Conservation (phyloP, 2,797 vertebrate species). For the Cyprinella venusta region DNA sequence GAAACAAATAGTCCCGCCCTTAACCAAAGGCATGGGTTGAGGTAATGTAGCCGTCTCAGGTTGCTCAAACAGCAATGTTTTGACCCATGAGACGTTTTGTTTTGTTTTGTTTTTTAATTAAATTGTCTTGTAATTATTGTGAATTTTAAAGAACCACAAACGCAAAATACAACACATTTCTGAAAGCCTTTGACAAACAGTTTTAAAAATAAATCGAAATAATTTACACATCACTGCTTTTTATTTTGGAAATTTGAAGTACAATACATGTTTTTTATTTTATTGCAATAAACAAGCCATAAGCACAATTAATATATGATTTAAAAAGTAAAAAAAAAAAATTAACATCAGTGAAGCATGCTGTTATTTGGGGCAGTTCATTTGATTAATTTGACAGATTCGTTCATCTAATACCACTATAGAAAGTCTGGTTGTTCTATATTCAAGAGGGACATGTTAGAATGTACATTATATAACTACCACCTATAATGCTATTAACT, state of each 20-base stretch:
- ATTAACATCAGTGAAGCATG: background rate
- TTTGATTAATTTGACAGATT: background rate
- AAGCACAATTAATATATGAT: slow-evolving; percentile 16
- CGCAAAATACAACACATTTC: background rate
- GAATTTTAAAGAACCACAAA: background rate
- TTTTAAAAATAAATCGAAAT: background rate
- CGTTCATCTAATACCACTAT: background rate
- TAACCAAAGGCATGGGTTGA: background rate
- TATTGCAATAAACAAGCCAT: slow-evolving; percentile 34
- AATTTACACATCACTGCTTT: background rate
- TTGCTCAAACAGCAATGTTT: background rate
- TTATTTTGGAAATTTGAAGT: slow-evolving; percentile 27
- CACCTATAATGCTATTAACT: background rate
- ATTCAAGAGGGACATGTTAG: background rate
- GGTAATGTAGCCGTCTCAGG: background rate
- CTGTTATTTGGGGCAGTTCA: slow-evolving; percentile 7
- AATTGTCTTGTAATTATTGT: background rate
- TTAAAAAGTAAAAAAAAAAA: background rate
- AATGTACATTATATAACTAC: background rate
- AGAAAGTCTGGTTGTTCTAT: background rate
- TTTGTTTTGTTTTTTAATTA: no score
- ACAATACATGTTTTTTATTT: slow-evolving; percentile 16
- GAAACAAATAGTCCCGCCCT: background rate
- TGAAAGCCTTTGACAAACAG: background rate
- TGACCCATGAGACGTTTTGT: background rate